phyloP scores from a whole-genome alignment of 2,797 vertebrate genomes.

The Toxotes lorentzi region DNA sequence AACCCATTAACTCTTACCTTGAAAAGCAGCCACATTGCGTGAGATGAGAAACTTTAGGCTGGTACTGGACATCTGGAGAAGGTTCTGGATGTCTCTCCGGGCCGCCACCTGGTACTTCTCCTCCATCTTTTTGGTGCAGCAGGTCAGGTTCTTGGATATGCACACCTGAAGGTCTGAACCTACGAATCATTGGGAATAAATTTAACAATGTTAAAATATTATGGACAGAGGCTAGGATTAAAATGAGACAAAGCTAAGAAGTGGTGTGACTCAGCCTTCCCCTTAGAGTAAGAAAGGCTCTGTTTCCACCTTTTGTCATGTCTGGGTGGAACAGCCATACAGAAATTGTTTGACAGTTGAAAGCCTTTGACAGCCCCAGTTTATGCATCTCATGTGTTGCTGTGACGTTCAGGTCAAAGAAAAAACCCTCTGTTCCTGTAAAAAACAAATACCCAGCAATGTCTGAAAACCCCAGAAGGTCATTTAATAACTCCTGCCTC shows the following conservation, averaged over 20 bases:
- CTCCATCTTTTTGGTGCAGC: conserved; percentile 93
- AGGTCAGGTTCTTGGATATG: conserved; percentile 84
- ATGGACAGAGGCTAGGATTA: background rate
- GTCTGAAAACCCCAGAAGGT: background rate
- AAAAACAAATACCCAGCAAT: background rate
- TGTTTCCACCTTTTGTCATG: background rate
- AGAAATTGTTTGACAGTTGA: too few relatives aligned
- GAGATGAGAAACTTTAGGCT: conserved; percentile 89
- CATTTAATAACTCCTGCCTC: background rate
- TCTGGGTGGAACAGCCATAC: background rate
- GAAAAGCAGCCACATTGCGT: conserved; percentile 89
- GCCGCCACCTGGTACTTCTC: conserved; percentile 88
- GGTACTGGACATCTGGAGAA: conserved; percentile 88
- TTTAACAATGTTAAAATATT: conserved; percentile 7
- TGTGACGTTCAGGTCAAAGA: background rate
- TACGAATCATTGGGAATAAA: conserved; percentile 63
- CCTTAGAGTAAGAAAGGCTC: background rate
- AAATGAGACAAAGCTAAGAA: background rate
- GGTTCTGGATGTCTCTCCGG: conserved; percentile 88
- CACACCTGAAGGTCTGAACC: conserved; percentile 92
- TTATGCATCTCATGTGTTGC: background rate
- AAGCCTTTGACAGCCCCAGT: background rate
- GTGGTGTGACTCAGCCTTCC: background rate
- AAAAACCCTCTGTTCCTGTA: background rate
- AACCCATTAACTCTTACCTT: conserved; percentile 83